Percentiles rank a stretch among this genome's conserved stretches.
Evolutionary conservation across 2,797 vertebrate genomes (phyloP).

Genomic region (Galaxias olidus): DNA sequence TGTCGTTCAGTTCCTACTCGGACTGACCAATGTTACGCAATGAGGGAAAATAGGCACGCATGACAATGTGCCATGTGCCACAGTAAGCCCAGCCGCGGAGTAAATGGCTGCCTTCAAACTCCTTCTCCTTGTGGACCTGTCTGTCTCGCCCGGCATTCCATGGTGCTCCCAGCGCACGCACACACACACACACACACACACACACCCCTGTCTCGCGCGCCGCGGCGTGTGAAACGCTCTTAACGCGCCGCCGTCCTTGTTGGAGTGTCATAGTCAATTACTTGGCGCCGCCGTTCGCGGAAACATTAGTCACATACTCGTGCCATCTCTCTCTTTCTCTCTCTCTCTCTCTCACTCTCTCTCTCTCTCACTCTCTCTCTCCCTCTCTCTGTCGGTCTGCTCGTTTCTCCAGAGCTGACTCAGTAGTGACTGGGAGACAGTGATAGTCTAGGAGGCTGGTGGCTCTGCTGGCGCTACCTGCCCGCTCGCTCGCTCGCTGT

Average conservation of each 20-base stretch:
- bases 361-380: background rate
- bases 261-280: background rate
- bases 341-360: background rate
- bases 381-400: too few species aligned
- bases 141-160: too few species aligned
- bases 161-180: background rate
- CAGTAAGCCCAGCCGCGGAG: too few species aligned
- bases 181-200: slow-evolving; percentile 1
- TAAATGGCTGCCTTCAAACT: too few species aligned
- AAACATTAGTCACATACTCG: background rate
- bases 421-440: background rate
- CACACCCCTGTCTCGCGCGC: background rate
- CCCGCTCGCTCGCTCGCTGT: background rate
- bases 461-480: background rate
- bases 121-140: too few species aligned
- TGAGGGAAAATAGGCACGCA: too few species aligned
- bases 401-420: background rate
- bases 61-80: too few species aligned
- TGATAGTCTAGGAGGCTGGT: background rate
- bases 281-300: background rate
- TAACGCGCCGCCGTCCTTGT: background rate
- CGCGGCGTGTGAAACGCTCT: background rate
- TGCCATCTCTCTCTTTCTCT: background rate
- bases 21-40: too few species aligned
- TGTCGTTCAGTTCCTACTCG: too few species aligned